Evolutionary conservation across 2,888 invertebrate genomes (phyloP).

Genomic region (Clitarchus hookeri): DNA sequence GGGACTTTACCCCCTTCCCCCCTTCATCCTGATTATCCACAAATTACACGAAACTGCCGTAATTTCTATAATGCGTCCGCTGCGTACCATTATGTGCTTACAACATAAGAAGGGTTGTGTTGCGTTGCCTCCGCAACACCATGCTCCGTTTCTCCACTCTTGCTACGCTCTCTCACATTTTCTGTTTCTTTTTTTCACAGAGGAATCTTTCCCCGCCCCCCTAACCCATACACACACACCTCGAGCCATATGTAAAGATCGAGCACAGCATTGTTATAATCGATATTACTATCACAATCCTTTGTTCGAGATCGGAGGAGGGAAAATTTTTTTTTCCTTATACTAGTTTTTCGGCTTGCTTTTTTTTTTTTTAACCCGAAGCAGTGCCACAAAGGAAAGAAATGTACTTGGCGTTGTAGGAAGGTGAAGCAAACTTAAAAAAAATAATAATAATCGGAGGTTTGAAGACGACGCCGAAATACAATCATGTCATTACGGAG

Average conservation of each 20-base stretch:
- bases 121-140: no score
- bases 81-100: constrained; percentile 17
- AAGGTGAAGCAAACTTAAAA: no score
- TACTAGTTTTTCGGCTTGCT: no score
- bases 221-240: background rate
- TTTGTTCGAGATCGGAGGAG: no score
- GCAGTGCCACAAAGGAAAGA: no score
- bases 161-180: background rate
- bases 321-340: no score
- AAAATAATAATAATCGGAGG: no score
- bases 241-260: background rate
- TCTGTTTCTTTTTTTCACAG: background rate
- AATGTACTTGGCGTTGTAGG: no score
- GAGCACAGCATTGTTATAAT: background rate
- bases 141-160: background rate
- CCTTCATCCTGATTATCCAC: background rate
- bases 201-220: background rate
- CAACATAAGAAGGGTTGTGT: background rate
- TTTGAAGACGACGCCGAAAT: no score
- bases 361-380: no score
- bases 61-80: constrained; percentile 33
- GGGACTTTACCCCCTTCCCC: background rate
- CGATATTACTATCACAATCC: no score
- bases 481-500: no score
- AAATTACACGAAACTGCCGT: constrained; percentile 30